A percentile compares a stretch with the other conserved stretches of the same genome.
phyloP scores from a whole-genome alignment of 2,888 invertebrate species.

The Cremastobaeus sp. region DNA sequence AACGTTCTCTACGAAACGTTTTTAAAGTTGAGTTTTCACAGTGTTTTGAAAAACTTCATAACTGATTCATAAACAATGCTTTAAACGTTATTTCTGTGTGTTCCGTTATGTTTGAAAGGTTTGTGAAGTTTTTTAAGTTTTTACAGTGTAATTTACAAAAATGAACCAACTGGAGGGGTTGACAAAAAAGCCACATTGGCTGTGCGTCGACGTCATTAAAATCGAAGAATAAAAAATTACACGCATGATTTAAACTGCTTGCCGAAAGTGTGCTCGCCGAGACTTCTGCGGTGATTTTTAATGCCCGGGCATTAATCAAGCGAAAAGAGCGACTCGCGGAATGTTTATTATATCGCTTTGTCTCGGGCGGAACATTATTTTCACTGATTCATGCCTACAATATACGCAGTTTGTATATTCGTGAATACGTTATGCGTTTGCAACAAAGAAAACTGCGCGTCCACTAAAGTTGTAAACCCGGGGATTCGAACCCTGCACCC shows the following conservation, averaged over 20 bases:
- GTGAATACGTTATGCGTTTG: constrained; percentile 31
- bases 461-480: constrained; percentile 37
- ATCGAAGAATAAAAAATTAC: constrained; percentile 8
- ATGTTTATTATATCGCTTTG: constrained; percentile 41
- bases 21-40: too few species aligned
- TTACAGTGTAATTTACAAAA: too few species aligned
- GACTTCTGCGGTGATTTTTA: constrained; percentile 27
- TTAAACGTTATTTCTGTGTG: too few species aligned
- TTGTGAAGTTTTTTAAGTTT: too few species aligned
- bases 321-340: constrained; percentile 23
- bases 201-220: constrained; percentile 11
- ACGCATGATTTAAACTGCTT: constrained; percentile 3
- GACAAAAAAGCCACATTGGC: too few species aligned
- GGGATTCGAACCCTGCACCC: constrained; percentile 30
- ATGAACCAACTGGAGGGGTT: too few species aligned
- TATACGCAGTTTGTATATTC: constrained; percentile 35
- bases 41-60: too few species aligned
- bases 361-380: constrained; percentile 33
- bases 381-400: constrained; percentile 37
- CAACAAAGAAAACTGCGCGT: constrained; percentile 27
- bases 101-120: too few species aligned
- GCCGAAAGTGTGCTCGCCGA: neutral
- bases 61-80: too few species aligned
- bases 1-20: too few species aligned
- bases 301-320: constrained; percentile 18